These are phyloP conservation scores for Hyphantria cunea DNA, from an alignment of 1,140 invertebrate species.

Conservation along the genomic window DNA sequence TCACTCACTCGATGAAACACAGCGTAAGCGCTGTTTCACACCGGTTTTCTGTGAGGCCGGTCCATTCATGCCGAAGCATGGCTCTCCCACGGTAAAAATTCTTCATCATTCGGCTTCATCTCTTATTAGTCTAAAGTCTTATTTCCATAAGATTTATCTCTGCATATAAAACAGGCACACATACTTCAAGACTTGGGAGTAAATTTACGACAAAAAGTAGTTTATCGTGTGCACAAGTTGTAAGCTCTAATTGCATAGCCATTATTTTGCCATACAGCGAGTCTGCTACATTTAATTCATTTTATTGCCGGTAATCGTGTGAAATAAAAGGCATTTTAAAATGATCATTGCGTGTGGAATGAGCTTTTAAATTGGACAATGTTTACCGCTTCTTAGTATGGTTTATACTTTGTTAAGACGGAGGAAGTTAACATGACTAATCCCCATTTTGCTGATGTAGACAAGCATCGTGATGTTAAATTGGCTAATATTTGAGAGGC, in stretches of 20 bases:
- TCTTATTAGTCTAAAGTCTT: neutral
- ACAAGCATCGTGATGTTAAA: constrained; percentile 8
- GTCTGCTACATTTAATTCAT: constrained; percentile 32
- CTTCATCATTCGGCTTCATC: too few relatives aligned
- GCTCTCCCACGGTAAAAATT: too few relatives aligned
- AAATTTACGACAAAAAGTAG: constrained; percentile 46
- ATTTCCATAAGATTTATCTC: neutral
- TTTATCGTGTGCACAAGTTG: constrained; percentile 39
- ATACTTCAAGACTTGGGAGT: neutral
- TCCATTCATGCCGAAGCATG: too few relatives aligned
- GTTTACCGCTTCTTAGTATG: too few relatives aligned
- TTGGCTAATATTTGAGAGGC: constrained; percentile 11
- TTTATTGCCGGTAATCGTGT: constrained; percentile 37
- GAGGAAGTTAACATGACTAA: constrained; percentile 11
- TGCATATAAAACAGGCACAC: constrained; percentile 1
- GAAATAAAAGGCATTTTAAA: constrained; percentile 45
- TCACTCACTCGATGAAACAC: too few relatives aligned
- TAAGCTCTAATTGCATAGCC: constrained; percentile 42
- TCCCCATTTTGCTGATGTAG: constrained; percentile 17
- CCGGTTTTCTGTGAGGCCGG: too few relatives aligned
- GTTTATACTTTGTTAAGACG: too few relatives aligned
- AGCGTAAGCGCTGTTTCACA: too few relatives aligned
- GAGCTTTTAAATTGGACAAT: constrained; percentile 20
- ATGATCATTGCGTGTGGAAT: constrained; percentile 36
- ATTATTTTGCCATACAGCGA: constrained; percentile 37